A percentile compares a stretch with the other conserved stretches of the same genome.
These are phyloP conservation scores for Andinoacara biseriatus DNA, from an alignment of 2,113 vertebrate genomes.

Conservation along the genomic window DNA sequence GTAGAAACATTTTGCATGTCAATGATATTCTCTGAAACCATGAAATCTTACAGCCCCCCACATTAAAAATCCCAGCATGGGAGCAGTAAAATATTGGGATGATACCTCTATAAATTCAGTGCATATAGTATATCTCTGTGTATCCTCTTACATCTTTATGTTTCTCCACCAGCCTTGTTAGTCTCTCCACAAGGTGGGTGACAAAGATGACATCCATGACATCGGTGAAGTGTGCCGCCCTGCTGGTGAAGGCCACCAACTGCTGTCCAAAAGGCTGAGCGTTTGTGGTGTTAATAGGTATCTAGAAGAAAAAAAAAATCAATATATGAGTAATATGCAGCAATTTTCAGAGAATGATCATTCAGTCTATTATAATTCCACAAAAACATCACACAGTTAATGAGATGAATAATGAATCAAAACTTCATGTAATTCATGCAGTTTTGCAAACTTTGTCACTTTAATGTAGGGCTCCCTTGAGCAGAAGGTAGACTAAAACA, in stretches of 20 bases:
- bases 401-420: background rate
- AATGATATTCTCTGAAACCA: too few species aligned
- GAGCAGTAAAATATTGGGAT: background rate
- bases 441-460: background rate
- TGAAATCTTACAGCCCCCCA: too few species aligned
- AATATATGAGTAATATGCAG: background rate
- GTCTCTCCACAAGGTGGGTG: slow-evolving; percentile 88
- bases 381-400: background rate
- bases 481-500: background rate
- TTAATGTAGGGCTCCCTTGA: slow-evolving; percentile 25
- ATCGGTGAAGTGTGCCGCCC: slow-evolving; percentile 84
- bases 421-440: slow-evolving; percentile 10
- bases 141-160: slow-evolving; percentile 81
- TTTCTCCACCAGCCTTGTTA: slow-evolving; percentile 85
- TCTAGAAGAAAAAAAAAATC: slow-evolving; percentile 79
- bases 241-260: slow-evolving; percentile 85
- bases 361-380: background rate
- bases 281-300: slow-evolving; percentile 84
- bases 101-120: background rate
- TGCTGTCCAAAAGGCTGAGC: slow-evolving; percentile 85
- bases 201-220: slow-evolving; percentile 92
- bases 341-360: background rate
- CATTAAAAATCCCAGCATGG: too few species aligned
- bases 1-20: too few species aligned
- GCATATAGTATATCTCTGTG: background rate